Base-by-base conservation (phyloP, 1,140 invertebrate species). In the Andricus grossulariae region DNA sequence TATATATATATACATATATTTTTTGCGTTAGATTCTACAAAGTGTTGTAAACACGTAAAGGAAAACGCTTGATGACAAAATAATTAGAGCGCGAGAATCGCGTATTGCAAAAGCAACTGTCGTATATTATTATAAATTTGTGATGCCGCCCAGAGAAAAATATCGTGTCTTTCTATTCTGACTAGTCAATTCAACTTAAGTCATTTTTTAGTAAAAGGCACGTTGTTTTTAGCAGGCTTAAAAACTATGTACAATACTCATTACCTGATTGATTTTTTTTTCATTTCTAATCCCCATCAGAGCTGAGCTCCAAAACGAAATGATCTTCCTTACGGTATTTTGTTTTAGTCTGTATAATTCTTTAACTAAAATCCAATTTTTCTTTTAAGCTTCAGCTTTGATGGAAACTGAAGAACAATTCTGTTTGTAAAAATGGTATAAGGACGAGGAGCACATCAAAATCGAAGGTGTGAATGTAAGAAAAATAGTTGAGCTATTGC, bases 141-240 rank as follows among this genome's bases (percentile, higher is more conserved):
- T 39, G 60, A 66, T 76, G 74, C 71, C 57, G 72, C 49, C 57
- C 71, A 71, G 52, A 49, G 52, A 74, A 19, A 54, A 45, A 45
- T 18, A 52, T 71, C 71, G 60, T 78, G 82, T 82, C 78, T 78
- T 83, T 66, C 19, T 60, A 60, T 60, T 57, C 25, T 74, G 39
- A 70, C 16, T 32, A 32, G 70, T 52, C 25, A 57, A 25, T 18
- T 19, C 18, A 66, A 39, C 25, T 66, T 66, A 66, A 66, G 25
- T 66, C 60, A 21, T 45, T 66, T 39, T 66, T 21, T 21, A 32
- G 45, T 66, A 60, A 15, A 32, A 66, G 60, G n/a, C 25, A 66
- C 60, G 19, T 81, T 86, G 84, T 87, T 86, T 86, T 85, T 85
- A 86, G 84, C 83, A 80, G 84, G 86, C 82, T 84, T 86, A 86